phyloP scores from a whole-genome alignment of 2,113 vertebrate genomes.

The Pachyramphus minor region DNA sequence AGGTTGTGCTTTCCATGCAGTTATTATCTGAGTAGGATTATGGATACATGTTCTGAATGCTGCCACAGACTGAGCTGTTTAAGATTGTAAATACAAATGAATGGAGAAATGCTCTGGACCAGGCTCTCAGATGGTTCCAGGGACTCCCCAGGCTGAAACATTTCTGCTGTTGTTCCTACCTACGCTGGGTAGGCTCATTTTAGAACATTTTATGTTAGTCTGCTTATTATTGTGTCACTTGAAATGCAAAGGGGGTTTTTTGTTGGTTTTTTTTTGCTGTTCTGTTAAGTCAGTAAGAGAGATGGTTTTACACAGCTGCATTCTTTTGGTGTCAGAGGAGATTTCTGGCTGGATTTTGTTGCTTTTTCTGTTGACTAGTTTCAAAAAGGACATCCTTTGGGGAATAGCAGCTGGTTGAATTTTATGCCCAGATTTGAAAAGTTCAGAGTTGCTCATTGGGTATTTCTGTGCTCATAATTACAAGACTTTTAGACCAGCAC shows the following conservation, averaged over 20 bases:
- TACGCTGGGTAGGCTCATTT: not conserved
- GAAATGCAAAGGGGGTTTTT: not conserved
- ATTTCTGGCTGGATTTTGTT: not conserved
- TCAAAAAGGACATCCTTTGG: not conserved
- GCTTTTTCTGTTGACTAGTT: not conserved
- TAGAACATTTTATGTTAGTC: not conserved
- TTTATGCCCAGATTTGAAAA: not conserved
- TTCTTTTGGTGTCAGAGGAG: not conserved
- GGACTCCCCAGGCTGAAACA: not conserved
- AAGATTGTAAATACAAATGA: not conserved
- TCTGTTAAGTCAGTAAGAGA: not conserved
- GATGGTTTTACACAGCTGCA: not conserved
- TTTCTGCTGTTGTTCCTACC: not conserved
- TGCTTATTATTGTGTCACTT: not conserved
- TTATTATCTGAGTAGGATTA: constrained; percentile 15
- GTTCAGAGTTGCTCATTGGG: not conserved
- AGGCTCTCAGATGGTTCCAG: not conserved
- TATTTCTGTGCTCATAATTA: not conserved
- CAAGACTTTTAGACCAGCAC: not conserved
- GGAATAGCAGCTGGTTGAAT: not conserved
- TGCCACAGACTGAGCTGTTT: not conserved
- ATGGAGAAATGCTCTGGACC: not conserved
- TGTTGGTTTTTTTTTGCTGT: not conserved
- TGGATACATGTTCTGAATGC: not conserved
- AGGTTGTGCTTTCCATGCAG: constrained; percentile 10